Evolutionary conservation across 2,888 invertebrate genomes (phyloP).

Genomic region (Melanostoma scalare): DNA sequence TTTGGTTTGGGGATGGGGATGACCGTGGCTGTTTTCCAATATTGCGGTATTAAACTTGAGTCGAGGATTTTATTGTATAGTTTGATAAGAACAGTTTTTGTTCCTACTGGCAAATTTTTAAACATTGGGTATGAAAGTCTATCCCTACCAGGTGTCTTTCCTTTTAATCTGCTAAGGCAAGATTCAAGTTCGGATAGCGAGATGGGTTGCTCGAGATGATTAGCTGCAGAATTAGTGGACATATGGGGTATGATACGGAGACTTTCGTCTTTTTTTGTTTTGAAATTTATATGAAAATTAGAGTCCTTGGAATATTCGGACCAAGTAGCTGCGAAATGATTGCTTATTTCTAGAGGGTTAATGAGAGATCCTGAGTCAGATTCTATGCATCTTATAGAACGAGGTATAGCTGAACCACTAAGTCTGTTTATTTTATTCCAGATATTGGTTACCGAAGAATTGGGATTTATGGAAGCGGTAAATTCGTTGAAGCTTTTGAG

Average conservation of each 20-base stretch:
- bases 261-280: constrained; percentile 8
- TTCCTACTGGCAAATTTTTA: background rate
- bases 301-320: constrained; percentile 12
- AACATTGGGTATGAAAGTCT: background rate
- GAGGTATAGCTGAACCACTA: background rate
- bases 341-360: background rate
- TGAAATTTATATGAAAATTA: constrained; percentile 13
- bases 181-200: no score
- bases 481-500: constrained; percentile 4
- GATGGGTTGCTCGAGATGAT: no score
- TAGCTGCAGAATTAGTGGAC: background rate
- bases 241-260: background rate
- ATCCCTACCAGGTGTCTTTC: no score
- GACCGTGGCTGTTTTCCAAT: constrained; percentile 8
- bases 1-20: constrained; percentile 5
- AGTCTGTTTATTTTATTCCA: constrained; percentile 10
- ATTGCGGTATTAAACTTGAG: constrained; percentile 10
- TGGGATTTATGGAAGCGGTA: background rate
- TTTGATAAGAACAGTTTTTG: background rate
- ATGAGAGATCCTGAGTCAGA: background rate
- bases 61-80: constrained; percentile 9
- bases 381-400: background rate
- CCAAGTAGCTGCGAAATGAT: background rate
- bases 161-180: no score
- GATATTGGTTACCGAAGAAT: background rate